These are phyloP conservation scores for Corythucha ciliata DNA, from an alignment of 2,888 invertebrate genomes.

Conservation along the genomic window DNA sequence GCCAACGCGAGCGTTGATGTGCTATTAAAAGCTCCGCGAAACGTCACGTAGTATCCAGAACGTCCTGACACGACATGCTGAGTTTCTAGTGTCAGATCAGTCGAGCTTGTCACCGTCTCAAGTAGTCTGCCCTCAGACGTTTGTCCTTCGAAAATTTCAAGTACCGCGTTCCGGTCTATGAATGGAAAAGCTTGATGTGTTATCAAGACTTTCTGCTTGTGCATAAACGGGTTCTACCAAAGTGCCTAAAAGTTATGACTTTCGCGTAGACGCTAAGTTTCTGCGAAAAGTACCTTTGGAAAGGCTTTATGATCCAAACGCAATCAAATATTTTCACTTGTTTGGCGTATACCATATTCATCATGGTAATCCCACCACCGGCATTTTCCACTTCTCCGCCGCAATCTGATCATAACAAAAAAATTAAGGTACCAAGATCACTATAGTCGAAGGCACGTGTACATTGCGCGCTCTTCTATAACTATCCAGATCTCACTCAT, in stretches of 20 bases:
- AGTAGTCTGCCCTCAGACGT: slow-evolving; percentile 54
- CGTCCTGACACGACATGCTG: slow-evolving; percentile 53
- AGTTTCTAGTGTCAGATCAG: slow-evolving; percentile 40
- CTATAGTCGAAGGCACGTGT: too few relatives aligned
- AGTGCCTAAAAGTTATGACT: slow-evolving; percentile 49
- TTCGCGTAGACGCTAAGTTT: slow-evolving; percentile 58
- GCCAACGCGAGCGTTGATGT: slow-evolving; percentile 57
- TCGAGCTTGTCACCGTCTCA: slow-evolving; percentile 45
- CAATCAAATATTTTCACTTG: slow-evolving; percentile 54
- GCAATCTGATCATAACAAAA: slow-evolving; percentile 49
- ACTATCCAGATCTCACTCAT: too few relatives aligned
- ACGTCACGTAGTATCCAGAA: slow-evolving; percentile 58
- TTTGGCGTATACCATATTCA: slow-evolving; percentile 55
- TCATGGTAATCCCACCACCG: slow-evolving; percentile 65
- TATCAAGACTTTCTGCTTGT: too few relatives aligned
- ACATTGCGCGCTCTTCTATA: too few relatives aligned
- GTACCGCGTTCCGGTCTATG: slow-evolving; percentile 50
- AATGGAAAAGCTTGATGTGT: too few relatives aligned
- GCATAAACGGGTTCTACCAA: too few relatives aligned
- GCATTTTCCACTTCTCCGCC: slow-evolving; percentile 60
- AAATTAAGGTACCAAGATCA: neutral
- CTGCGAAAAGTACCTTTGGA: slow-evolving; percentile 52
- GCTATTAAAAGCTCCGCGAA: slow-evolving; percentile 54
- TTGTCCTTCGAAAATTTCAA: slow-evolving; percentile 56
- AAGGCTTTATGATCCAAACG: slow-evolving; percentile 60